Evolutionary conservation across 2,888 invertebrate species (phyloP), one percentile per base, ranked within the genome.

Genomic region (Lithophane leautieri): DNA sequence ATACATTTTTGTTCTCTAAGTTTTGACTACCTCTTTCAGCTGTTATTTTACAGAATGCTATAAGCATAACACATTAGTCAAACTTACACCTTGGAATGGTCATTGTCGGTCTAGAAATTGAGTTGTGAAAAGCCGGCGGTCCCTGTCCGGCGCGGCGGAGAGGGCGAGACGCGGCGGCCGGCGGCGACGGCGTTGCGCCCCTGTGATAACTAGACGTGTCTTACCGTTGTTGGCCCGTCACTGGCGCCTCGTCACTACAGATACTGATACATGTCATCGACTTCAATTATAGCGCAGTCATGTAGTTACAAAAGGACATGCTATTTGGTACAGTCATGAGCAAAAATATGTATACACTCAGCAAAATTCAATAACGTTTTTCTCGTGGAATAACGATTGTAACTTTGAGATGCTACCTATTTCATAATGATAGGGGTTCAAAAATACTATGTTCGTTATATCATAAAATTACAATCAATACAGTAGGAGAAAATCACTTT

Each of bases 181-280:
- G 73, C 69, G 40, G 50, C 76, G 69, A 73, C 67, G 42, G 22
- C 78, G 84, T 86, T 83, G 88, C 89, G 88, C 89, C 83, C 83
- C 84, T 66, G 88, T 92, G 91, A 93, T 90, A 92, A 91, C 90
- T 85, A 76, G 80, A 91, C 90, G 90, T 91, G 91, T 80, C 80
- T 63, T 60, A 62, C 65, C 70, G 70, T 28, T 80, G 70, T 28
- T 80, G 76, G 71, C 80, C 68, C 68, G 67, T 68, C 70, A 75
- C 25, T 34, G 22, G 40, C n/a, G 14, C 12, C 42, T n/a, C 34
- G 50, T 76, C 69, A 72, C 44, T 12, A 25, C 56, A 2, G 25
- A 25, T 62, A 60, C 34, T 66, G n/a, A 74, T 71, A 34, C 73
- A 63, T 56, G 56, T 74, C 70, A 71, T 40, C 19, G 4, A 42